A percentile compares a stretch with the other conserved stretches of the same genome.
phyloP scores from a whole-genome alignment of 1,140 invertebrate genomes.

The Drosophila trapezifrons region DNA sequence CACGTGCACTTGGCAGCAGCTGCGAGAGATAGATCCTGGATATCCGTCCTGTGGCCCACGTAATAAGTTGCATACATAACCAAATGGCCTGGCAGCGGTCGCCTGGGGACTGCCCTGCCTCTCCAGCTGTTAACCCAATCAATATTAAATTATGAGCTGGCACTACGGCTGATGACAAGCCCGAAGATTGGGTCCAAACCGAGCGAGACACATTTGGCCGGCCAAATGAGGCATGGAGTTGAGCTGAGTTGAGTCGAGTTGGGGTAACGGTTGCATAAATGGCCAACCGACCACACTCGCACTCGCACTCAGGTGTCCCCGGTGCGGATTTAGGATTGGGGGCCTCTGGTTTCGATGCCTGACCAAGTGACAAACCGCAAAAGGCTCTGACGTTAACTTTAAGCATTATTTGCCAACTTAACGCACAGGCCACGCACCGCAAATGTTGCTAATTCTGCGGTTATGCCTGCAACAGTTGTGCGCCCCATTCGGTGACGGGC shows the following conservation, averaged over 20 bases:
- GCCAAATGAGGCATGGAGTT: constrained; percentile 45
- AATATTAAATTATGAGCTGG: constrained; percentile 64
- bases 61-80: constrained; percentile 51
- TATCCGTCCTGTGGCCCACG: constrained; percentile 19
- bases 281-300: constrained; percentile 29
- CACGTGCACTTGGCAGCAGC: constrained; percentile 31
- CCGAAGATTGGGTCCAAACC: constrained; percentile 39
- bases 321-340: constrained; percentile 1
- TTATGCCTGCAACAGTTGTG: constrained; percentile 69
- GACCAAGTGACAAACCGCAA: constrained; percentile 78
- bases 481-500: constrained; percentile 1
- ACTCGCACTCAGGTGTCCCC: constrained; percentile 28
- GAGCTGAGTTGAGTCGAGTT: constrained; percentile 15
- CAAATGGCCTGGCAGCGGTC: constrained; percentile 30
- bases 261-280: constrained; percentile 26
- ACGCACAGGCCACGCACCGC: constrained; percentile 59
- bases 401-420: constrained; percentile 77
- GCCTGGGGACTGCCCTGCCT: not conserved
- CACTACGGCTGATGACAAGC: constrained; percentile 24
- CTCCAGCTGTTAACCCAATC: constrained; percentile 49
- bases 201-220: constrained; percentile 42
- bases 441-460: constrained; percentile 80
- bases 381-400: constrained; percentile 75
- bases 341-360: constrained; percentile 21
- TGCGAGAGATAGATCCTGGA: constrained; percentile 13